Percentiles rank a stretch among this genome's conserved stretches.
These are phyloP conservation scores for Lordiphosa andalusiaca DNA, from an alignment of 2,888 invertebrate species.

Conservation along the genomic window DNA sequence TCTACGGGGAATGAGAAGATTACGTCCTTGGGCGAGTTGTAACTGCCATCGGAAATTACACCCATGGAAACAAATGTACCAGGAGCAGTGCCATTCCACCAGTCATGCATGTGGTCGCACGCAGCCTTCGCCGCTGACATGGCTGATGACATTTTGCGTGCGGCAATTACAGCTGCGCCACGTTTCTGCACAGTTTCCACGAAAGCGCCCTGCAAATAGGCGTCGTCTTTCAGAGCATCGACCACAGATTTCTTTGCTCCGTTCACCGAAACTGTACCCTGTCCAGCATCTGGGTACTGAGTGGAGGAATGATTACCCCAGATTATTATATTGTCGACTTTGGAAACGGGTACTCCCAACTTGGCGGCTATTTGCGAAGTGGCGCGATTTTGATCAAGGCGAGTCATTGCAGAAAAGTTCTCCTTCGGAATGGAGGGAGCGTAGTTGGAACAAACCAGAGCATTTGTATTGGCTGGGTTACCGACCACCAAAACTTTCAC, in stretches of 20 bases:
- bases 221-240: slow-evolving; percentile 89
- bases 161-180: slow-evolving; percentile 98
- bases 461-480: slow-evolving; percentile 99
- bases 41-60: slow-evolving; percentile 97
- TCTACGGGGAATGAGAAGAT: slow-evolving; percentile 98
- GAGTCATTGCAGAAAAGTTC: slow-evolving; percentile 98
- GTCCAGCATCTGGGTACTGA: slow-evolving; percentile 92
- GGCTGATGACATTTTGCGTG: slow-evolving; percentile 98
- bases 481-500: slow-evolving; percentile 98
- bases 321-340: slow-evolving; percentile 94
- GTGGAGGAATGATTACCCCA: slow-evolving; percentile 99
- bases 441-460: slow-evolving; percentile 95
- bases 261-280: slow-evolving; percentile 63
- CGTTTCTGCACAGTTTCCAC: slow-evolving; percentile 97
- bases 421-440: slow-evolving; percentile 97
- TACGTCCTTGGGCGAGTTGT: slow-evolving; percentile 92
- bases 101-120: slow-evolving; percentile 97
- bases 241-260: slow-evolving; percentile 83
- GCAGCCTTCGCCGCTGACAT: slow-evolving; percentile 99
- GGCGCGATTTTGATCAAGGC: slow-evolving; percentile 98
- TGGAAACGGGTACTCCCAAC: slow-evolving; percentile 85
- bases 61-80: slow-evolving; percentile 96
- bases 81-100: slow-evolving; percentile 92
- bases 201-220: slow-evolving; percentile 90
- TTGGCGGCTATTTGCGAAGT: slow-evolving; percentile 92